Evolutionary conservation across 2,888 invertebrate genomes (phyloP), one percentile per base, ranked within the genome.

Genomic region (Meiosimyza decipiens): DNA sequence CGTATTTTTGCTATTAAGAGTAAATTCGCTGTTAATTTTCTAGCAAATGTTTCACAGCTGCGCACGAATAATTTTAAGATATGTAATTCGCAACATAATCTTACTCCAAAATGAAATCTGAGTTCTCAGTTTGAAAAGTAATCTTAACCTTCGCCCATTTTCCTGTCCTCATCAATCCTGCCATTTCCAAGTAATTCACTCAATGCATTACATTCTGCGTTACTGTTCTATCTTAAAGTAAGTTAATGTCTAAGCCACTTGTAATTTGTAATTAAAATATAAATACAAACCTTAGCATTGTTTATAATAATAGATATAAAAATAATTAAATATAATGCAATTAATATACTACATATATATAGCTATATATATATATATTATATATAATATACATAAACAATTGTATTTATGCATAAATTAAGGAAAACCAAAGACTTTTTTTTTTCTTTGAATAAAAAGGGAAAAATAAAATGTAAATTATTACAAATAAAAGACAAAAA

Each of bases 391-490:
- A 75, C 72, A 75, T 76, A 75, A 50, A 78, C 77, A 79, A 77
- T 79, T 82, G 79, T 80, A 79, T 80, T 77, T 82, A 79, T 75
- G 75, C 78, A 78, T 75, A 74, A 76, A 76, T 82, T 76, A 83
- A 85, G 84, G 85, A 83, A 78, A 85, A 85, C 85, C 84, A 86
- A 85, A 85, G 85, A 86, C 85, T 85, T 85, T 85, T 85, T 80
- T 85, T 84, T 79, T 85, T 83, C 82, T 84, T 85, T 83, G 82
- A 81, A 81, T 80, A 76, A 79, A 77, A 78, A 77, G 74, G 62
- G 59, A 75, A 74, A 73, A 73, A 74, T 55, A 71, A 57, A 73
- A 71, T 66, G 69, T 72, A 76, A 77, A 74, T 71, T 68, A 76
- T 76, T 73, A 74, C 75, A 75, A 71, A 74, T 68, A 74, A 77